Conservation (phyloP, 2,888 invertebrate genomes). For the Coecobrya sp. region DNA sequence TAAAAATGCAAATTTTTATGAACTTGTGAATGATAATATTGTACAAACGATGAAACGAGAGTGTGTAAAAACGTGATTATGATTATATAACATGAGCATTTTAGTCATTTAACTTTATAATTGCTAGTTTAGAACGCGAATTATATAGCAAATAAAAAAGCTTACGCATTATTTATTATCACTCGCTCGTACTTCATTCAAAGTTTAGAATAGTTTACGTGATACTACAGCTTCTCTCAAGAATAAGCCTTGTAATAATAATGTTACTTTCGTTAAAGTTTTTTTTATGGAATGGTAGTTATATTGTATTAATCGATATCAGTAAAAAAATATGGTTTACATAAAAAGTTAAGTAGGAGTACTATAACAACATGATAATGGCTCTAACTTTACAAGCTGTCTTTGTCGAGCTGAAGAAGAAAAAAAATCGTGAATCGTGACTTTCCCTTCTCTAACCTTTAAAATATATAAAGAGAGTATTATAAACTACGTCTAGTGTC, state of each 20-base stretch:
- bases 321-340: neutral
- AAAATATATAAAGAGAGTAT: too few species aligned
- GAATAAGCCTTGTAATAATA: too few species aligned
- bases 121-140: neutral
- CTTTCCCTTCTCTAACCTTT: constrained; percentile 21
- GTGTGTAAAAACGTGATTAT: constrained; percentile 18
- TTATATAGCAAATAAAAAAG: too few species aligned
- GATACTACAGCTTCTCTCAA: too few species aligned
- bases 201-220: neutral
- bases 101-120: constrained; percentile 8
- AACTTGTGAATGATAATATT: neutral
- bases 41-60: neutral
- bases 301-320: neutral
- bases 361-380: neutral
- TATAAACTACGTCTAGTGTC: too few species aligned
- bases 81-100: neutral
- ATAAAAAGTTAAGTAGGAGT: neutral
- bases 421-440: constrained; percentile 5
- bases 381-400: neutral
- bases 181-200: neutral
- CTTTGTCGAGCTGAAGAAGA: neutral
- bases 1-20: constrained; percentile 24
- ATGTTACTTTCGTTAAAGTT: neutral
- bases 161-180: neutral
- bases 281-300: neutral